Base-by-base conservation (phyloP, 1,140 invertebrate species). In the Zaprionus vittiger region DNA sequence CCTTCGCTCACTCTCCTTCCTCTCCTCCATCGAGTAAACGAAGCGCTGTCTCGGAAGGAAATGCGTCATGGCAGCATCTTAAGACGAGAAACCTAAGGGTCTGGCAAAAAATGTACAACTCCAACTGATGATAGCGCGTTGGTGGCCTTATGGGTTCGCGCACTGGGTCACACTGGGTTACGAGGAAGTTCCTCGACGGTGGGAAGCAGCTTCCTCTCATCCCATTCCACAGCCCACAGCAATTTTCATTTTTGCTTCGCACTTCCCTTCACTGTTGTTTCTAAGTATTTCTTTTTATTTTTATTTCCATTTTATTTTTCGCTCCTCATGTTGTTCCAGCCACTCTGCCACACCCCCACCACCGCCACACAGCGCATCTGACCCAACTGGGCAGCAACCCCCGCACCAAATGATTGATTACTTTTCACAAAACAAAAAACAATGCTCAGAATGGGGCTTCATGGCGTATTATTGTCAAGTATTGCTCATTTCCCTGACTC, bases 31-130 rank as follows among this genome's bases (percentile, higher is more conserved):
- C 5, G 15, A 15, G 4, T 6, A n/a, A n/a, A 41, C 38, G 38
- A 41, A 41, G 5, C 38, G 38, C 41, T 68, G 60, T 61, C 64
- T 55, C 67, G 73, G 77, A 80, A 75, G 77, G 64, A 90, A 89
- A 79, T 75, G 61, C 65, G 78, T 81, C 81, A 75, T 84, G 57
- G 77, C 69, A 68, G 78, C 72, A 80, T 83, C 71, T 76, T 81
- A 59, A 70, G 38, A 68, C 79, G 22, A 80, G 24, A 74, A 66
- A 49, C 26, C 37, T 20, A 79, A 52, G 73, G 65, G 66, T 80
- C 44, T 56, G 70, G 52, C 71, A 78, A 81, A 83, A 86, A 83
- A 86, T 77, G 80, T 80, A 70, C 80, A 78, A 78, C 83, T 78
- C 80, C 56, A 71, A 60, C 67, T 62, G 60, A 67, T 22, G 52